A percentile compares a stretch with the other conserved stretches of the same genome.
Evolutionary conservation across 2,888 invertebrate genomes (phyloP).

Genomic region (Lacanobia wlatinum): DNA sequence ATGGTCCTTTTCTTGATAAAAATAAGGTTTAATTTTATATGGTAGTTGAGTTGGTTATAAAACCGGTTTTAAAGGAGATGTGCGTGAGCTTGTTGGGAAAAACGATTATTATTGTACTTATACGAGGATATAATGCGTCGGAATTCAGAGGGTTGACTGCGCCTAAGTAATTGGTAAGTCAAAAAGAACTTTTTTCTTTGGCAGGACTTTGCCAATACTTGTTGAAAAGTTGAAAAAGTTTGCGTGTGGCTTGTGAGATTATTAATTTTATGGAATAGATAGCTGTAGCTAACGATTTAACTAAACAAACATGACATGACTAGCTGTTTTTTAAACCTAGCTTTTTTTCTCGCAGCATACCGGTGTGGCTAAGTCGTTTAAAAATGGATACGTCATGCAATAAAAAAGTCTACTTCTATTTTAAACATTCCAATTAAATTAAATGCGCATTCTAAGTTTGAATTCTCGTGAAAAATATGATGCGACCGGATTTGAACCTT

Average conservation of each 20-base stretch:
- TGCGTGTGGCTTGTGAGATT: conserved; percentile 43
- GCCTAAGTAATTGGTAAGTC: conserved; percentile 71
- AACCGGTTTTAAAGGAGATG: conserved; percentile 80
- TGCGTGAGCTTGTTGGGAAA: conserved; percentile 83
- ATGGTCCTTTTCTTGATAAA: conserved; percentile 26
- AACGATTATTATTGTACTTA: conserved; percentile 83
- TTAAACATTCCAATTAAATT: conserved; percentile 35
- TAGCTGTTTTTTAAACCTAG: not conserved
- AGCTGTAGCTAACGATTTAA: conserved; percentile 36
- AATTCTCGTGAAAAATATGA: conserved; percentile 52
- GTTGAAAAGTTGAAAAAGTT: conserved; percentile 40
- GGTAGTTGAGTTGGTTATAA: conserved; percentile 15
- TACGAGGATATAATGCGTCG: conserved; percentile 70
- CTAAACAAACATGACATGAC: conserved; percentile 51
- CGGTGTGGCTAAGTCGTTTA: conserved; percentile 14
- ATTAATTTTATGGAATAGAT: conserved; percentile 47
- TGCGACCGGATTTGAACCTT: conserved; percentile 42
- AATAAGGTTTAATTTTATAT: conserved; percentile 61
- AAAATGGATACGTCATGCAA: conserved; percentile 34
- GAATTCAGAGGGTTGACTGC: conserved; percentile 77
- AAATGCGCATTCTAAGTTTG: conserved; percentile 43
- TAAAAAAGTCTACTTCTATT: conserved; percentile 38
- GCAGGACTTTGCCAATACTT: conserved; percentile 51
- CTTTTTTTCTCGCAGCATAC: conserved; percentile 34
- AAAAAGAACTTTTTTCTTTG: conserved; percentile 66